Evolutionary conservation across 2,888 invertebrate species (phyloP).

Genomic region (Linnaemya tessellans): DNA sequence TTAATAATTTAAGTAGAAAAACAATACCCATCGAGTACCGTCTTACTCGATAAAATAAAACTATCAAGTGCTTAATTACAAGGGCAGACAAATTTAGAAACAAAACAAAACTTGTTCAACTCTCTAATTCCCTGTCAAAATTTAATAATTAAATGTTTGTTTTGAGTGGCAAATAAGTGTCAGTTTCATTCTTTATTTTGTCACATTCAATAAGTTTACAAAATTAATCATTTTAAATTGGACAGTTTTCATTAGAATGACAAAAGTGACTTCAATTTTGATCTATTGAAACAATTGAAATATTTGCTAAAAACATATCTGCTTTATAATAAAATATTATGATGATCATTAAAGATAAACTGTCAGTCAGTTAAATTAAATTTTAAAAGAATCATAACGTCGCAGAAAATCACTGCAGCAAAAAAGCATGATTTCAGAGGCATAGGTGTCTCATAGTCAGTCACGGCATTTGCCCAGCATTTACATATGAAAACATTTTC

Average conservation of each 20-base stretch:
- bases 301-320: too few relatives aligned
- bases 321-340: too few relatives aligned
- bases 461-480: too few relatives aligned
- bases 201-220: not conserved
- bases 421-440: too few relatives aligned
- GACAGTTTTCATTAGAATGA: not conserved
- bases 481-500: too few relatives aligned
- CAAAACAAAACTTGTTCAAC: not conserved
- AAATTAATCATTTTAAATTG: slow-evolving; percentile 9
- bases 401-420: too few relatives aligned
- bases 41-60: not conserved
- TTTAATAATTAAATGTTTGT: not conserved
- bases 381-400: too few relatives aligned
- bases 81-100: not conserved
- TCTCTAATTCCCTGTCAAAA: not conserved
- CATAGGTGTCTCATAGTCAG: too few relatives aligned
- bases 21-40: not conserved
- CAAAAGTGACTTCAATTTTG: slow-evolving; percentile 20
- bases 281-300: not conserved
- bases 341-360: too few relatives aligned
- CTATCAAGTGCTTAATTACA: slow-evolving; percentile 7
- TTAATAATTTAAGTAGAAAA: not conserved
- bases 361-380: too few relatives aligned
- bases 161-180: not conserved
- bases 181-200: too few relatives aligned